Evolutionary conservation across 2,888 invertebrate genomes (phyloP).

Genomic region (Tipula helvola): DNA sequence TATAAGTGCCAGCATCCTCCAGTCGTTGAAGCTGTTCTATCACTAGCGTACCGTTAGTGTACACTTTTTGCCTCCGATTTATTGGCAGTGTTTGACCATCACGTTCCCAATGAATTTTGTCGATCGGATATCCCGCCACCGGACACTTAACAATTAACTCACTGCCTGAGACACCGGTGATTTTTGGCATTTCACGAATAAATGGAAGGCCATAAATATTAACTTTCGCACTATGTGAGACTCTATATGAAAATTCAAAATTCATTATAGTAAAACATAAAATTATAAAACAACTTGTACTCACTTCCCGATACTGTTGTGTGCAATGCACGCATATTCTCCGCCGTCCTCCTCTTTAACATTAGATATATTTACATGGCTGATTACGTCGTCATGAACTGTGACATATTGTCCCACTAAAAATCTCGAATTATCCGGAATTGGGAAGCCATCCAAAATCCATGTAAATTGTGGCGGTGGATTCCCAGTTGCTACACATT

Average conservation of each 20-base stretch:
- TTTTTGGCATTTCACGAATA: slow-evolving; percentile 78
- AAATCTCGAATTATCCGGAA: slow-evolving; percentile 51
- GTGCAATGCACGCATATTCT: slow-evolving; percentile 74
- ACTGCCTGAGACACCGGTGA: slow-evolving; percentile 74
- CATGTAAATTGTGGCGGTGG: slow-evolving; percentile 87
- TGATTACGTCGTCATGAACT: slow-evolving; percentile 83
- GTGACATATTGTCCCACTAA: slow-evolving; percentile 86
- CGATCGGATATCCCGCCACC: slow-evolving; percentile 80
- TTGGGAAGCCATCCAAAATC: slow-evolving; percentile 77
- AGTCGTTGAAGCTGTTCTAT: slow-evolving; percentile 74
- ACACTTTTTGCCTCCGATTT: slow-evolving; percentile 75
- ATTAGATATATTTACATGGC: slow-evolving; percentile 80
- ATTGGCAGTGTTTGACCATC: slow-evolving; percentile 77
- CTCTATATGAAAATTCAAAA: slow-evolving; percentile 28
- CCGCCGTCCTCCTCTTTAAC: slow-evolving; percentile 84
- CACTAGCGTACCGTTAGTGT: slow-evolving; percentile 73
- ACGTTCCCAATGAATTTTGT: slow-evolving; percentile 80
- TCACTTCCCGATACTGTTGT: slow-evolving; percentile 64
- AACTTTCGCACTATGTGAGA: slow-evolving; percentile 70
- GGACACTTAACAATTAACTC: slow-evolving; percentile 79
- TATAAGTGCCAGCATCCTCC: slow-evolving; percentile 81
- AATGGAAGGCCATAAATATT: slow-evolving; percentile 81
- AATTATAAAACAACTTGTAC: slow-evolving; percentile 17
- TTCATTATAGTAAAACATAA: background rate
- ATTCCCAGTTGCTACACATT: slow-evolving; percentile 90